Evolutionary conservation across 2,113 vertebrate genomes (phyloP).

Genomic region (Vicugna pacos): DNA sequence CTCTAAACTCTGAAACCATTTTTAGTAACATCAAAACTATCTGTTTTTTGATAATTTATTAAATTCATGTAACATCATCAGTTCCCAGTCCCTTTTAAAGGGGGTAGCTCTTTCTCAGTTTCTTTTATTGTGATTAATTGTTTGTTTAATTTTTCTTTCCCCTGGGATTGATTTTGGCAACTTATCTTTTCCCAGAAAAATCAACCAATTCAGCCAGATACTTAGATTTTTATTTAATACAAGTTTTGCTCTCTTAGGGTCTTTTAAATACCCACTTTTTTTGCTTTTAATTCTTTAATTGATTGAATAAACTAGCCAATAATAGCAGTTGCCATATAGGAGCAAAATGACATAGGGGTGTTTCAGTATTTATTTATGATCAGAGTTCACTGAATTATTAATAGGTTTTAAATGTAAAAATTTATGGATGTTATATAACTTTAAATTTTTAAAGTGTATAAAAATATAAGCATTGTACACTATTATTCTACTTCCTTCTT

Average conservation of each 20-base stretch:
- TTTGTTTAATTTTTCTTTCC: neutral
- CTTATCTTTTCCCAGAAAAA: conserved; percentile 3
- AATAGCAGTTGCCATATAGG: neutral
- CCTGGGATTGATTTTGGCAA: neutral
- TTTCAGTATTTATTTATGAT: conserved; percentile 14
- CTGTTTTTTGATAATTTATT: neutral
- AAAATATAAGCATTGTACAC: neutral
- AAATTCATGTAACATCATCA: neutral
- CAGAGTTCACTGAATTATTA: conserved; percentile 24
- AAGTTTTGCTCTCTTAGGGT: neutral
- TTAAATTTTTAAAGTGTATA: neutral
- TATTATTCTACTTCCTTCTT: neutral
- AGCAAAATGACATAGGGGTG: neutral
- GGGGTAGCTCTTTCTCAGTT: neutral
- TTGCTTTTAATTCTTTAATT: conserved; percentile 20
- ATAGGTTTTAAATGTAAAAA: conserved; percentile 28
- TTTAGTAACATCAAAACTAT: neutral
- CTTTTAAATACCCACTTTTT: neutral
- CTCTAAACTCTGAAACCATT: conserved; percentile 15
- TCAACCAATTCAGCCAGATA: neutral
- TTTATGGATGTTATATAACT: neutral
- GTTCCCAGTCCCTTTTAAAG: neutral
- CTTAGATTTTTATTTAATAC: neutral
- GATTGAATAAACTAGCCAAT: conserved; percentile 5
- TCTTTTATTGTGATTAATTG: neutral